A percentile compares a stretch with the other conserved stretches of the same genome.
Evolutionary conservation across 2,888 invertebrate genomes (phyloP).

Genomic region (Morinoia aosen): DNA sequence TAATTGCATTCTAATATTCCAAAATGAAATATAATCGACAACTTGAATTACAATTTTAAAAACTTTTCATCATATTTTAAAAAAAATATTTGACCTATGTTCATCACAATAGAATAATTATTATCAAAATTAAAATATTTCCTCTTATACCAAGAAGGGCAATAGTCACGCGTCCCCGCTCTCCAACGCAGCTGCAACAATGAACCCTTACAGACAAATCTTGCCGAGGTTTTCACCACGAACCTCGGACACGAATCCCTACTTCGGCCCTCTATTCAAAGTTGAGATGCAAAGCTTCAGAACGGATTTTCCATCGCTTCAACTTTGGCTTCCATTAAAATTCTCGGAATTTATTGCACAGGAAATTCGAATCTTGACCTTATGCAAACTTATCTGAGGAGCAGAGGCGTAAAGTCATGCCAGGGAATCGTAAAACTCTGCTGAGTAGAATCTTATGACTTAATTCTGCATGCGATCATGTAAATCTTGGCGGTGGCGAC

Average conservation of each 20-base stretch:
- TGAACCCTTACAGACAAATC: background rate
- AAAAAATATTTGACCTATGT: background rate
- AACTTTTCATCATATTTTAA: background rate
- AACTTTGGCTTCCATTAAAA: background rate
- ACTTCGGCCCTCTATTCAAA: background rate
- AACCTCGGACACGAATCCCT: background rate
- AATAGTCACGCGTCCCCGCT: background rate
- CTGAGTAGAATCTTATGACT: conserved; percentile 28
- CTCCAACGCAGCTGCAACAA: background rate
- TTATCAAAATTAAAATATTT: background rate
- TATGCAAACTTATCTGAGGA: background rate
- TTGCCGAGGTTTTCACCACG: background rate
- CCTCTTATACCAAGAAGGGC: background rate
- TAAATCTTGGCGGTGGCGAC: conserved; percentile 2
- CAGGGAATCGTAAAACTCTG: conserved; percentile 8
- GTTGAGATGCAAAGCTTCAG: background rate
- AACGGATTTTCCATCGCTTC: background rate
- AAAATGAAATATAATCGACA: too few species aligned
- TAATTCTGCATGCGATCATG: conserved; percentile 48
- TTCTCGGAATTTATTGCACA: background rate
- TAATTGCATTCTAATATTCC: too few species aligned
- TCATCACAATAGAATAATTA: background rate
- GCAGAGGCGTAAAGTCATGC: background rate
- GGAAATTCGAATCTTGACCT: conserved; percentile 12
- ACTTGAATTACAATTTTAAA: background rate